Evolutionary conservation across 2,113 vertebrate genomes (phyloP), one percentile per base, ranked within the genome.

Genomic region (Corvus hawaiiensis): DNA sequence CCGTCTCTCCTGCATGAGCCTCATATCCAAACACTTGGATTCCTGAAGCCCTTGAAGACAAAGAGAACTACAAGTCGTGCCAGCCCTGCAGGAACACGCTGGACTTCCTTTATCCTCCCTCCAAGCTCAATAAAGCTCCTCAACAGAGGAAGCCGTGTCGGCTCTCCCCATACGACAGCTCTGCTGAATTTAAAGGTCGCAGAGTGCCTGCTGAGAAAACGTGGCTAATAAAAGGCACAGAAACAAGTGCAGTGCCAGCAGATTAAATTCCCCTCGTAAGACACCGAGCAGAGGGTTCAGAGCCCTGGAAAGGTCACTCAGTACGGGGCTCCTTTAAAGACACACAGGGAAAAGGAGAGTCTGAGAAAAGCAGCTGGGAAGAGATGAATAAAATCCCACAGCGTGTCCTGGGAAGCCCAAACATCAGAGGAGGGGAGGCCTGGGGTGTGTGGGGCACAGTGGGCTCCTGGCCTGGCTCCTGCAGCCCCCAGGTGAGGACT

Each of bases 221-320:
- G 32, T 58, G 59, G 93, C 97, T 96, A 97, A 97, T 93, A 97
- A 97, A 97, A 97, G 95, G 81, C 92, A 95, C 93, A 93, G 69
- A 49, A 72, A 68, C 91, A 89, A 90, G 84, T 39, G 86, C 90
- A 18, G 48, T 21, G 83, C 64, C 78, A 93, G 93, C 95, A 96
- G 95, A 97, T 97, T 96, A 61, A 97, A 93, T 97, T 97, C 93
- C 96, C 93, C 16, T 13, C 37, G 63, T 71, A 67, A 78, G 78
- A 89, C 71, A 26, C 75, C 23, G 37, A 69, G 87, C 15, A 2
- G 44, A 89, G 83, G 91, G 52, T 46, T 81, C 28, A 37, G 23
- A 33, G 91, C 22, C 39, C 58, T 84, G 64, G 24, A 97, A 96
- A 97, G 96, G 95, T 97, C 96, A 96, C 91, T 79, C 71, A 8